Evolutionary conservation across 2,888 invertebrate genomes (phyloP).

Genomic region (Perizoma flavofasciatum): DNA sequence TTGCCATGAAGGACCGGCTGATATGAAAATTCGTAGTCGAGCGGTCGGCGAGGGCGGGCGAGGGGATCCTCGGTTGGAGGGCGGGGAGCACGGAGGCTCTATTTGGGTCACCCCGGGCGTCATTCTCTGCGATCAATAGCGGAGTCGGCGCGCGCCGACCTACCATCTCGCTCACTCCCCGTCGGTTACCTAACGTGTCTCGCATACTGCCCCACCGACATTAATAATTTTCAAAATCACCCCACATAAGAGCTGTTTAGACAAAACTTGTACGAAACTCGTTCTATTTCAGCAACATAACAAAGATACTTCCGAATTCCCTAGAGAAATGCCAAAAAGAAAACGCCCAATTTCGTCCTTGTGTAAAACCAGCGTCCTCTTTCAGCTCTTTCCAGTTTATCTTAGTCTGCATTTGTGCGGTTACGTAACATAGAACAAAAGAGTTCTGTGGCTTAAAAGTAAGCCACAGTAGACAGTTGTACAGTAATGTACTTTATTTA

Average conservation of each 20-base stretch:
- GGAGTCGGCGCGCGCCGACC: slow-evolving; percentile 76
- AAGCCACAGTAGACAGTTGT: slow-evolving; percentile 41
- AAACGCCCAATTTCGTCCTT: slow-evolving; percentile 32
- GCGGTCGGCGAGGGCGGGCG: slow-evolving; percentile 58
- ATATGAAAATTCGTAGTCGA: slow-evolving; percentile 81
- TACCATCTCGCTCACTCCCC: slow-evolving; percentile 65
- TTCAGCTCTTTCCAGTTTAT: slow-evolving; percentile 35
- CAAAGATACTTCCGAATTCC: slow-evolving; percentile 28
- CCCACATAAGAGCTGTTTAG: slow-evolving; percentile 60
- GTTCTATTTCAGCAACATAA: slow-evolving; percentile 34
- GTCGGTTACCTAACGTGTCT: slow-evolving; percentile 78
- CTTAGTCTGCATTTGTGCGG: slow-evolving; percentile 38
- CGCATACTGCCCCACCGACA: slow-evolving; percentile 72
- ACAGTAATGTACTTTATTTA: slow-evolving; percentile 13
- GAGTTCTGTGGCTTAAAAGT: slow-evolving; percentile 49
- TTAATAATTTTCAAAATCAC: slow-evolving; percentile 75
- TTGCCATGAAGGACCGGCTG: slow-evolving; percentile 72
- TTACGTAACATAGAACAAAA: slow-evolving; percentile 59
- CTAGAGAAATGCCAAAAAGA: slow-evolving; percentile 21
- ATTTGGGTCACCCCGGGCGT: slow-evolving; percentile 84
- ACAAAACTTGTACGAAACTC: slow-evolving; percentile 47
- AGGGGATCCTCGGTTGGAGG: slow-evolving; percentile 53
- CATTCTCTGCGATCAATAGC: slow-evolving; percentile 80
- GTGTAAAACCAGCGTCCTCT: slow-evolving; percentile 23
- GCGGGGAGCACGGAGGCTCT: slow-evolving; percentile 75